phyloP scores from a whole-genome alignment of 2,797 vertebrate genomes.

The Gadopsis bispinosus region DNA sequence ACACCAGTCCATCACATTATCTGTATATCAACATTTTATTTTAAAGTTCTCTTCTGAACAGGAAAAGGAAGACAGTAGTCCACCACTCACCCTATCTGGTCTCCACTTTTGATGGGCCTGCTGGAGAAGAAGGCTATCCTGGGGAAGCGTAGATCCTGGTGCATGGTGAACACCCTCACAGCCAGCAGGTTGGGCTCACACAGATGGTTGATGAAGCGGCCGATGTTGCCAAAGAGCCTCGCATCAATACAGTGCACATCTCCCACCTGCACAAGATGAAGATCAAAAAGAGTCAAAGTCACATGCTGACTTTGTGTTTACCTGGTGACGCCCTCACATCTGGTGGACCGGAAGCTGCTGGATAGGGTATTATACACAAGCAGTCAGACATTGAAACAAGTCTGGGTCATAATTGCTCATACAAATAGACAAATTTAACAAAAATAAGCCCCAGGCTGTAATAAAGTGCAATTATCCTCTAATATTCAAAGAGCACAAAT shows the following conservation, averaged over 20 bases:
- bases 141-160: conserved; percentile 96
- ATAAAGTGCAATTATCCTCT: background rate
- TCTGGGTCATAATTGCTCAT: background rate
- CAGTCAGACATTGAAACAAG: background rate
- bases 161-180: conserved; percentile 94
- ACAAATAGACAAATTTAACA: background rate
- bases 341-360: background rate
- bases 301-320: background rate
- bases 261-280: conserved; percentile 84
- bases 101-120: conserved; percentile 88
- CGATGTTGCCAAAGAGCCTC: conserved; percentile 94
- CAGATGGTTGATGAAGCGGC: conserved; percentile 97
- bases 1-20: background rate
- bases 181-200: conserved; percentile 96
- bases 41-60: background rate
- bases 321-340: background rate
- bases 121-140: conserved; percentile 95
- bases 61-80: background rate
- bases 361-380: background rate
- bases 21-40: background rate
- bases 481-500: background rate
- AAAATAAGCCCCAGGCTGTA: background rate
- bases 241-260: conserved; percentile 96
- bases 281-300: background rate
- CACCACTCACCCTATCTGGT: conserved; percentile 92